Evolutionary conservation across 2,888 invertebrate species (phyloP), one percentile per base, ranked within the genome.

Genomic region (Drosophila lacicola): DNA sequence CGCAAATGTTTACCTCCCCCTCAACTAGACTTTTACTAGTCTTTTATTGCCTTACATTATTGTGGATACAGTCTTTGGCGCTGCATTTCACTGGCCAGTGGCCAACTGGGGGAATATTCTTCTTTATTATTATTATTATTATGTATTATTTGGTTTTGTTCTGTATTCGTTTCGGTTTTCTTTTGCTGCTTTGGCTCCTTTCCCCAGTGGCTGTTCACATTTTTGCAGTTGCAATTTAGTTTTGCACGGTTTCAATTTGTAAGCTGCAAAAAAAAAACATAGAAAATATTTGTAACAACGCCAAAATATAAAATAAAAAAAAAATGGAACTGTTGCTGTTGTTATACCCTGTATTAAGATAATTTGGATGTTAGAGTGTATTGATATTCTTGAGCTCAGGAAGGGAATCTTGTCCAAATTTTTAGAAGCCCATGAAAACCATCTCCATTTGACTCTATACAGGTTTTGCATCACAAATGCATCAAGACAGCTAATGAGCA

Each of bases 181-280:
- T 68, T 64, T 53, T 39, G 37, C 53, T 67, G 13, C 25, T 37
- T n/a, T 19, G 47, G 25, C 47, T 10, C 25, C 34, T 10, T 37
- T 42, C 45, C 5, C 44, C 11, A 8, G 9, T 25, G 39, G 37
- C 25, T 37, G 10, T 33, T 70, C 45, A 72, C 73, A 70, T 53
- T 53, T 70, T 71, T 60, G 29, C 37, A 63, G 66, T 54, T 61
- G 60, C 72, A 80, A 70, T 88, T 85, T 61, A 34, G 54, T 47
- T 74, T 58, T 41, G 75, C 75, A 61, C 64, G 64, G 42, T 69
- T 65, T 82, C 61, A 80, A 88, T 82, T 88, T 69, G 69, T 61
- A 49, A 60, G 36, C 89, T 88, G 81, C 14, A 80, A 76, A 51
- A 37, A 72, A 60, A 47, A 39, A 33, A 11, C 56, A 11, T 11